A percentile compares a stretch with the other conserved stretches of the same genome.
phyloP scores from a whole-genome alignment of 2,888 invertebrate genomes.

The Pycnomerus fuliginosus region DNA sequence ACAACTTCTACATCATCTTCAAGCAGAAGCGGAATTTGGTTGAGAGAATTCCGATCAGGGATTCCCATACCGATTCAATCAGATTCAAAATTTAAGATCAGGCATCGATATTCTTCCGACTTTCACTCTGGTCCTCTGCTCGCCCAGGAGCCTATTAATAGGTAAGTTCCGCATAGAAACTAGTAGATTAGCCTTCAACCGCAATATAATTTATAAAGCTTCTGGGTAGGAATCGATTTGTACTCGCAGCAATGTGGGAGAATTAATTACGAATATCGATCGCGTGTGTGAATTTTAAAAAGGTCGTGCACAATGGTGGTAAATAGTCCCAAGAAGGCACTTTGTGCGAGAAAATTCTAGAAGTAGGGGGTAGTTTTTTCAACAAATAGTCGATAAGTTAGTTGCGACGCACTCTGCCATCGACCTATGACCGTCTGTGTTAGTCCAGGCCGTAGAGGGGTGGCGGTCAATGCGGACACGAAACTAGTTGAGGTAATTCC shows the following conservation, averaged over 20 bases:
- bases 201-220: no score
- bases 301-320: no score
- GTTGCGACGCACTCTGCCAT: constrained; percentile 21
- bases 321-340: no score
- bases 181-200: no score
- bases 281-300: constrained; percentile 18
- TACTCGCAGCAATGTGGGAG: constrained; percentile 17
- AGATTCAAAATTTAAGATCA: constrained; percentile 16
- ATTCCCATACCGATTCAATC: constrained; percentile 47
- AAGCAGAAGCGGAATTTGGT: constrained; percentile 36
- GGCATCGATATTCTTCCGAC: constrained; percentile 10
- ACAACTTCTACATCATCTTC: constrained; percentile 40
- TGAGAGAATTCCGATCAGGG: constrained; percentile 45
- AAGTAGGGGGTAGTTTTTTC: constrained; percentile 1
- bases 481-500: constrained; percentile 17
- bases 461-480: constrained; percentile 36
- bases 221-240: constrained; percentile 16
- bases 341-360: no score
- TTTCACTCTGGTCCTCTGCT: constrained; percentile 10
- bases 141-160: constrained; percentile 14
- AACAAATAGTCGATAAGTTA: constrained; percentile 16
- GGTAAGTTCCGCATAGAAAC: constrained; percentile 3
- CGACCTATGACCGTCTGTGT: constrained; percentile 24
- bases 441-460: constrained; percentile 14
- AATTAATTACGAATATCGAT: constrained; percentile 20